Percentiles rank a stretch among this genome's conserved stretches.
These are phyloP conservation scores for Zoroaster sp. DNA, from an alignment of 53 echinoderm and acorn worm species.

Conservation along the genomic window DNA sequence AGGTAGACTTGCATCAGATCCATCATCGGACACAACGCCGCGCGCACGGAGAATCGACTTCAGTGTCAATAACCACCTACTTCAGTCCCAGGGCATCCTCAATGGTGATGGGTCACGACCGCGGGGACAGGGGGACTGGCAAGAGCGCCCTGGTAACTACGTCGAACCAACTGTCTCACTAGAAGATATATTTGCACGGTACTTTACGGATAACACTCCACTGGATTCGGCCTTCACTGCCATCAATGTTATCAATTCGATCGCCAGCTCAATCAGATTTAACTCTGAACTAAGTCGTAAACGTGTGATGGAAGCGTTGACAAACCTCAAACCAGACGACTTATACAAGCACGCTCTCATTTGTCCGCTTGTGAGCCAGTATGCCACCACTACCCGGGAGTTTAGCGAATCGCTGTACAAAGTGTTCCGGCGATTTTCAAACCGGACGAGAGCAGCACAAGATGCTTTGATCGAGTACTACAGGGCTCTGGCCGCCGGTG, in stretches of 20 bases:
- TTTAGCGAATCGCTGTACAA: constrained; percentile 18
- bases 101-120: background rate
- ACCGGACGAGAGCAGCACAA: constrained; percentile 25
- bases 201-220: constrained; percentile 34
- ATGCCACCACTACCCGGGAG: background rate
- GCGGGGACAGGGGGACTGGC: constrained; percentile 7
- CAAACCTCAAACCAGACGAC: background rate
- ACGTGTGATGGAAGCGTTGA: background rate
- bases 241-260: constrained; percentile 35
- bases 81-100: background rate
- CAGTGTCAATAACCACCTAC: background rate
- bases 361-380: constrained; percentile 29
- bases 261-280: constrained; percentile 27
- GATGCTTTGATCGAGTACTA: constrained; percentile 38
- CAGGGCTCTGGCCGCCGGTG: background rate
- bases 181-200: background rate
- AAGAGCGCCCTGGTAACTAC: constrained; percentile 26
- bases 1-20: background rate
- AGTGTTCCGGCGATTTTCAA: constrained; percentile 38
- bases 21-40: background rate
- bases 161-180: constrained; percentile 5
- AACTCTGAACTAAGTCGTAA: background rate
- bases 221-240: constrained; percentile 23
- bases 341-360: constrained; percentile 42
- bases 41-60: background rate